phyloP scores from a whole-genome alignment of 2,797 vertebrate species.

The Pristis pectinata region DNA sequence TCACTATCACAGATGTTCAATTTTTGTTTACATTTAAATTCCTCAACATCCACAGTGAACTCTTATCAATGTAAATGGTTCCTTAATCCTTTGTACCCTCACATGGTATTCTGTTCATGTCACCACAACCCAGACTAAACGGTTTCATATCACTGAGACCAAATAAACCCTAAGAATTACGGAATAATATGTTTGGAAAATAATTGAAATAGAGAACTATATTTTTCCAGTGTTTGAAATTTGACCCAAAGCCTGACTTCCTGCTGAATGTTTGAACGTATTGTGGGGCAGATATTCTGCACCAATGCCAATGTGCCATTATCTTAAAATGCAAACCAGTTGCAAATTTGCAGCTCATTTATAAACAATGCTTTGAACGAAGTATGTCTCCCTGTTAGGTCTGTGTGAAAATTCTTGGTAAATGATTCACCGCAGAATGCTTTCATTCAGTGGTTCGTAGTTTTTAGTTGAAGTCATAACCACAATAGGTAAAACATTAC shows the following conservation, averaged over 20 bases:
- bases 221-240: neutral
- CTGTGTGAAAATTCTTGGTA: slow-evolving; percentile 7
- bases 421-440: neutral
- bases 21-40: no score
- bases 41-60: no score
- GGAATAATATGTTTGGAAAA: neutral
- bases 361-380: neutral
- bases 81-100: neutral
- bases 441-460: neutral
- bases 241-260: neutral
- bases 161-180: no score
- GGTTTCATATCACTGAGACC: neutral
- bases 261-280: neutral
- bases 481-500: neutral
- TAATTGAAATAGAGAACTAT: neutral
- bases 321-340: slow-evolving; percentile 19
- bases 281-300: neutral
- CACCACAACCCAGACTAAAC: neutral
- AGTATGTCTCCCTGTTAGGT: neutral
- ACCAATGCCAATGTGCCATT: neutral
- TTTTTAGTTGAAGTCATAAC: neutral
- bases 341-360: slow-evolving; percentile 17
- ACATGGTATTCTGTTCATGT: neutral
- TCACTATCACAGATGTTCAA: no score
- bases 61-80: neutral